Percentiles rank a stretch among this genome's conserved stretches.
These are phyloP conservation scores for Pogonocichla stellata DNA, from an alignment of 2,113 vertebrate species.

Conservation along the genomic window DNA sequence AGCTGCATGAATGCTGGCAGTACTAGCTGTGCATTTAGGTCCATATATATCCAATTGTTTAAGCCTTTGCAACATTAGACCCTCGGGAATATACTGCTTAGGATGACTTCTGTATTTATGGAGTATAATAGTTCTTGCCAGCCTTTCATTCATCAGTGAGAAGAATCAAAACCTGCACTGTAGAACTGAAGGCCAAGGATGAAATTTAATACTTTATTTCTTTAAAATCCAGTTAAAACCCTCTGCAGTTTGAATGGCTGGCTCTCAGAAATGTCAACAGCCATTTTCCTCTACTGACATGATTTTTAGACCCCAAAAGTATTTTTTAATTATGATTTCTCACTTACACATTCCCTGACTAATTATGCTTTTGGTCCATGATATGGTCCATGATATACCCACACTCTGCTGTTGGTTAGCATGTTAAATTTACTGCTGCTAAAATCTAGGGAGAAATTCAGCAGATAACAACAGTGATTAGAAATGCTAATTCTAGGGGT, in stretches of 20 bases:
- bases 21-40: neutral
- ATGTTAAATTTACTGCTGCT: neutral
- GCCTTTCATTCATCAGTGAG: conserved; percentile 4
- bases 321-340: neutral
- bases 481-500: neutral
- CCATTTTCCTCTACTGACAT: neutral
- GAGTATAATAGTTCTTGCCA: neutral
- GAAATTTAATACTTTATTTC: neutral
- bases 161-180: neutral
- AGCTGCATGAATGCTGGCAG: neutral
- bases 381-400: neutral
- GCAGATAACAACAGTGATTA: neutral
- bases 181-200: neutral
- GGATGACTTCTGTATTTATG: neutral
- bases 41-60: neutral
- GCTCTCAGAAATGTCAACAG: neutral
- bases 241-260: neutral
- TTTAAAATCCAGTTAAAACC: neutral
- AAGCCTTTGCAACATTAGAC: neutral
- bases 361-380: neutral
- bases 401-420: neutral
- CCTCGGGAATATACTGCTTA: neutral
- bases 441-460: neutral
- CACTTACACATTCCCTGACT: neutral
- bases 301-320: neutral